Evolutionary conservation across 1,140 invertebrate species (phyloP).

Genomic region (Cardiocondyla obscurior): DNA sequence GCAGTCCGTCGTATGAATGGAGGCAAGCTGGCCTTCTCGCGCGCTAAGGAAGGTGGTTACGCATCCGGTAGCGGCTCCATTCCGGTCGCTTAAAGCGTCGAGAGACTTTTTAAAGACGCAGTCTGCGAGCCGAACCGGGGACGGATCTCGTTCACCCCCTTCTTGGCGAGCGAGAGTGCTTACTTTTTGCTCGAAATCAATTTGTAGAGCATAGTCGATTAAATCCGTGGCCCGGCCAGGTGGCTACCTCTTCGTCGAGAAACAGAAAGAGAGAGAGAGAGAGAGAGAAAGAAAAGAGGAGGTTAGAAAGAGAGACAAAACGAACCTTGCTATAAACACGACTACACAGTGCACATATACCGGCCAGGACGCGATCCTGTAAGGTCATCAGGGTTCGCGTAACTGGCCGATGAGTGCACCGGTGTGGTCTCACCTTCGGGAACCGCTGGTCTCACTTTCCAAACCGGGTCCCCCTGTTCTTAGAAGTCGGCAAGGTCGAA

Average conservation of each 20-base stretch:
- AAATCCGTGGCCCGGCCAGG: slow-evolving; percentile 70
- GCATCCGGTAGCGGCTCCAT: slow-evolving; percentile 48
- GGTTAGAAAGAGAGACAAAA: background rate
- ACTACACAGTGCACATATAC: slow-evolving; percentile 13
- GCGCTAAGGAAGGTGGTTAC: slow-evolving; percentile 26
- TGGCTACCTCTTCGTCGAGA: slow-evolving; percentile 22
- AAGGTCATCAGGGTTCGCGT: slow-evolving; percentile 50
- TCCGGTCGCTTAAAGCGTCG: slow-evolving; percentile 54
- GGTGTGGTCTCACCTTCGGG: slow-evolving; percentile 42
- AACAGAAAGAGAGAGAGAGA: slow-evolving; percentile 27
- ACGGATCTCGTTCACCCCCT: slow-evolving; percentile 17
- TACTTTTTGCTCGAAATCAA: slow-evolving; percentile 76
- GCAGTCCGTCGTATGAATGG: slow-evolving; percentile 40
- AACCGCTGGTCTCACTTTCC: slow-evolving; percentile 20
- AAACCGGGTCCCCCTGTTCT: background rate
- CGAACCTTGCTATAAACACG: background rate
- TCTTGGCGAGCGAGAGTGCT: slow-evolving; percentile 25
- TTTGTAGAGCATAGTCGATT: slow-evolving; percentile 76
- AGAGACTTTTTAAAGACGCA: slow-evolving; percentile 54
- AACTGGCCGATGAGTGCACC: slow-evolving; percentile 29
- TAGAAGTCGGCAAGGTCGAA: slow-evolving; percentile 8
- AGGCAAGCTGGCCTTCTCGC: slow-evolving; percentile 5
- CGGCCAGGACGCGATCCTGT: slow-evolving; percentile 38
- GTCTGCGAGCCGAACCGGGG: background rate
- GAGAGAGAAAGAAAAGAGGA: background rate